Conservation (phyloP, 2,113 vertebrate genomes). For the Plotosus lineatus region DNA sequence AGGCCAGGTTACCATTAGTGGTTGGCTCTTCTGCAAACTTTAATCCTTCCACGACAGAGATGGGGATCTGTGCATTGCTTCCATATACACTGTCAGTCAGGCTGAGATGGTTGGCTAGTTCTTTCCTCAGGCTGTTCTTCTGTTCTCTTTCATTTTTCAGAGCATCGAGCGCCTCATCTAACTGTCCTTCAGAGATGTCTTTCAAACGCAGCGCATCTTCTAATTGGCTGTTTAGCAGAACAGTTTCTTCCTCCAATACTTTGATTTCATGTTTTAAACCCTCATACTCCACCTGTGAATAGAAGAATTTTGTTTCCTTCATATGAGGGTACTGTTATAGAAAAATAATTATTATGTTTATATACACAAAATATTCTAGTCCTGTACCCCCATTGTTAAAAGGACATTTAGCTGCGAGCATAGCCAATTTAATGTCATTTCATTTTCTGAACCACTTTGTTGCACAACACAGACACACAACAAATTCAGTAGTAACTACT, state of each 20-base stretch:
- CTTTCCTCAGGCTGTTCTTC: slow-evolving; percentile 93
- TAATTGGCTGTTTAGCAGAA: slow-evolving; percentile 94
- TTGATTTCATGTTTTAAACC: slow-evolving; percentile 98
- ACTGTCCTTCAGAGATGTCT: slow-evolving; percentile 90
- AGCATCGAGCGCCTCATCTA: slow-evolving; percentile 93
- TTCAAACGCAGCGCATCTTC: slow-evolving; percentile 93
- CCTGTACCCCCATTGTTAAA: too few species aligned
- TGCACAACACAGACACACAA: too few species aligned
- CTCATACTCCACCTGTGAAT: slow-evolving; percentile 91
- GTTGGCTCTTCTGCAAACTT: slow-evolving; percentile 84
- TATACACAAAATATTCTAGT: too few species aligned
- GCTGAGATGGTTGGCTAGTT: slow-evolving; percentile 89
- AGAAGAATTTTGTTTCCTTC: neutral
- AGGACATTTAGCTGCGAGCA: too few species aligned
- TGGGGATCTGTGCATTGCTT: slow-evolving; percentile 84
- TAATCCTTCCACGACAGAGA: slow-evolving; percentile 88
- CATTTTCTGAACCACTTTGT: too few species aligned
- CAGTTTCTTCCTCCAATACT: slow-evolving; percentile 93
- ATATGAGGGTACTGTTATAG: neutral
- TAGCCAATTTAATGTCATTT: too few species aligned
- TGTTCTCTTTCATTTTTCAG: slow-evolving; percentile 94
- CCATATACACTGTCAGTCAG: slow-evolving; percentile 88
- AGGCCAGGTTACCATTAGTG: slow-evolving; percentile 68
- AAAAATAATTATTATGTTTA: too few species aligned
- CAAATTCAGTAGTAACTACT: too few species aligned